Conservation (phyloP, 2,113 vertebrate species). For the Isurus oxyrinchus region DNA sequence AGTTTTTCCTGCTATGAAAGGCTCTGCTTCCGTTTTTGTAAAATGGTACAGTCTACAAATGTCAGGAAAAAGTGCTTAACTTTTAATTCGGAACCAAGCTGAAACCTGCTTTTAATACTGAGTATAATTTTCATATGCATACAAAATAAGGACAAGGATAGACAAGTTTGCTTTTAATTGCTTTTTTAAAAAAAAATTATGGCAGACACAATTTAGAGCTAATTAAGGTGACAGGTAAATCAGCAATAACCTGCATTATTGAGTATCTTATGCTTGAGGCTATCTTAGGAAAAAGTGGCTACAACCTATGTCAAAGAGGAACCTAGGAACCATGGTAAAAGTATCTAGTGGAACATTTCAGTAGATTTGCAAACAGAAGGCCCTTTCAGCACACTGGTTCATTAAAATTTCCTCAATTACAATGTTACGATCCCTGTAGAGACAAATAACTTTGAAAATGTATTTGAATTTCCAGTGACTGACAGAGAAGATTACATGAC, state of each 20-base stretch:
- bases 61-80: not conserved
- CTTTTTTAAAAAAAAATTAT: not conserved
- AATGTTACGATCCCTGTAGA: no score
- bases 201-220: not conserved
- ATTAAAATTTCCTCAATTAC: not conserved
- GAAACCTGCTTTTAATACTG: not conserved
- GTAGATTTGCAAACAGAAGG: not conserved
- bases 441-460: no score
- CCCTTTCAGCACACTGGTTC: not conserved
- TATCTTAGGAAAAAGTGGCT: not conserved
- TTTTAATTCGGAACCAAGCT: not conserved
- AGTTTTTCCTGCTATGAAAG: conserved; percentile 21
- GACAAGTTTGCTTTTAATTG: not conserved
- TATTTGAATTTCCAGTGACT: no score
- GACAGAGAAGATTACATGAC: no score
- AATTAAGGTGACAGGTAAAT: not conserved
- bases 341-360: not conserved
- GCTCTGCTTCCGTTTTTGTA: conserved; percentile 29
- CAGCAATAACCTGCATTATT: not conserved
- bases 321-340: not conserved
- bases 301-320: not conserved
- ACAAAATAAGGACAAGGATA: not conserved
- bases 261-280: no score
- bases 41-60: conserved; percentile 18
- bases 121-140: not conserved